Conservation (phyloP, 2,797 vertebrate genomes). For the Buceros bicornis region DNA sequence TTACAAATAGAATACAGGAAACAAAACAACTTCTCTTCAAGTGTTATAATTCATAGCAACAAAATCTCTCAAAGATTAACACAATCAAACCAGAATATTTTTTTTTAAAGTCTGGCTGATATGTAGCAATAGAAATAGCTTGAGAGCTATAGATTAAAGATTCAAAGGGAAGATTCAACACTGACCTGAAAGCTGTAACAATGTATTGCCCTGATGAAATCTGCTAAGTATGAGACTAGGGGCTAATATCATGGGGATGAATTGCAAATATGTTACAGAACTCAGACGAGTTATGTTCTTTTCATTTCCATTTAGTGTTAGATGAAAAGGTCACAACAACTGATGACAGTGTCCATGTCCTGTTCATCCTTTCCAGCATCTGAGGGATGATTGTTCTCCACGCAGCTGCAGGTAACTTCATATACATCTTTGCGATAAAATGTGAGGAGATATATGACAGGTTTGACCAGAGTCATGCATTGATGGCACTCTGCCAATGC, state of each 20-base stretch:
- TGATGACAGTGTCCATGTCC: not conserved
- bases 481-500: not conserved
- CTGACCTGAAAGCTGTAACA: not conserved
- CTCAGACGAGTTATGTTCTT: not conserved
- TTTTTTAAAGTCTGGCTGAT: not conserved
- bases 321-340: not conserved
- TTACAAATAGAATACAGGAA: not conserved
- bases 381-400: not conserved
- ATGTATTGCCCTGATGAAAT: not conserved
- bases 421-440: not conserved
- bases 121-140: not conserved
- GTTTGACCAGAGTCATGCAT: not conserved
- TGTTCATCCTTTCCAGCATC: not conserved
- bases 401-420: not conserved
- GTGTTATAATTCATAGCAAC: no score
- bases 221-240: accelerated
- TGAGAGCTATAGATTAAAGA: not conserved
- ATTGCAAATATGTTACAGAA: not conserved
- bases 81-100: not conserved
- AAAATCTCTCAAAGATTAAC: not conserved
- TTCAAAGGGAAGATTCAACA: not conserved
- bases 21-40: not conserved
- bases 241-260: not conserved
- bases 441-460: not conserved
- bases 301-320: not conserved